phyloP scores from a whole-genome alignment of 2,113 vertebrate species.

The Pomatorhinus ruficollis region DNA sequence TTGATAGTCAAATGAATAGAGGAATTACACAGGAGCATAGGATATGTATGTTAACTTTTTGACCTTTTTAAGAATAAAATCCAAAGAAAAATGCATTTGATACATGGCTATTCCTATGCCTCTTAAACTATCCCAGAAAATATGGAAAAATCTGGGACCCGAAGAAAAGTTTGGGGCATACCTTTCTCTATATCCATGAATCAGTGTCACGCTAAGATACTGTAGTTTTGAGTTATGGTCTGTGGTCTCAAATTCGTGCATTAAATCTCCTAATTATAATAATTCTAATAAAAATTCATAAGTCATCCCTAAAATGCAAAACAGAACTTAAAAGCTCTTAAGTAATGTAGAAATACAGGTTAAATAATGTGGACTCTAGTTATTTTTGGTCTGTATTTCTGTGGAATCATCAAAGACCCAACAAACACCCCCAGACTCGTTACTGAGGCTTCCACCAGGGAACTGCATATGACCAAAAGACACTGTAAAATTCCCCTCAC shows the following conservation, averaged over 20 bases:
- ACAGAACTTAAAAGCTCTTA: background rate
- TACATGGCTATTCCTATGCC: rapidly evolving
- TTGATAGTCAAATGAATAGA: background rate
- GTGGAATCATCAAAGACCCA: background rate
- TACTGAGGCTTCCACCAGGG: background rate
- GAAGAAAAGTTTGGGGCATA: background rate
- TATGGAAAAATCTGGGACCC: background rate
- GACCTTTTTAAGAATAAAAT: background rate
- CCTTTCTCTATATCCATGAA: background rate
- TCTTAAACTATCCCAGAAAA: background rate
- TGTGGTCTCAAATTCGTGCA: background rate
- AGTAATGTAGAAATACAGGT: background rate
- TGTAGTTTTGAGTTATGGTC: background rate
- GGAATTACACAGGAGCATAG: background rate
- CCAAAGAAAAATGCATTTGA: background rate
- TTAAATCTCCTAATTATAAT: background rate
- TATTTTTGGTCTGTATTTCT: background rate
- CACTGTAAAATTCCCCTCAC: background rate
- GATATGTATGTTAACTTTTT: background rate
- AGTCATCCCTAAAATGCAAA: background rate
- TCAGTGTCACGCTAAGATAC: rapidly evolving
- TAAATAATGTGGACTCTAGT: background rate
- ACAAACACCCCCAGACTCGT: background rate
- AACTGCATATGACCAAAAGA: no score
- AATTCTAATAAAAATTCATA: background rate